Percentiles rank a stretch among this genome's conserved stretches.
Conservation (phyloP, 1,140 invertebrate species). For the Drosophila malerkotliana region DNA sequence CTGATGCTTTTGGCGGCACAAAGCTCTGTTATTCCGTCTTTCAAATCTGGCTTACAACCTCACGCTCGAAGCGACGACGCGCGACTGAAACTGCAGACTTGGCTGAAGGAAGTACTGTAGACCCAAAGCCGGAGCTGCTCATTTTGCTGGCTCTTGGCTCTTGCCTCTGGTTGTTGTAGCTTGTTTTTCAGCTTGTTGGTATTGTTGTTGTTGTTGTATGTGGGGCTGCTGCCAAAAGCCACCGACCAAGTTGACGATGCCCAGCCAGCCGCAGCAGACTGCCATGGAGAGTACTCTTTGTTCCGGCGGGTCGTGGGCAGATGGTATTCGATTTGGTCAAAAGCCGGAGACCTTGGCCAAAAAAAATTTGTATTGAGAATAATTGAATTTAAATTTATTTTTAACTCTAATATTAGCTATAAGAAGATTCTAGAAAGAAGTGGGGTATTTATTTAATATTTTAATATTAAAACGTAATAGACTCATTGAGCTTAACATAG, state of each 20-base stretch:
- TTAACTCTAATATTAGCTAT: background rate
- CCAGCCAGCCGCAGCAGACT: constrained; percentile 33
- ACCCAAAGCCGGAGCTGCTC: constrained; percentile 33
- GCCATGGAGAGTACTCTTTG: constrained; percentile 22
- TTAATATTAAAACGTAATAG: background rate
- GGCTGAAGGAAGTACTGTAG: constrained; percentile 56
- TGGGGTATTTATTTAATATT: background rate
- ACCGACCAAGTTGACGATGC: constrained; percentile 25
- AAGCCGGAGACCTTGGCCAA: constrained; percentile 2
- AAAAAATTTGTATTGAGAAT: background rate
- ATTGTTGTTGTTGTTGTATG: constrained; percentile 1
- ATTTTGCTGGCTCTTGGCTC: constrained; percentile 20
- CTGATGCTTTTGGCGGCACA: constrained; percentile 20
- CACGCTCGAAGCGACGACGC: constrained; percentile 72
- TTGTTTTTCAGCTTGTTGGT: background rate
- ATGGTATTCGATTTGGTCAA: constrained; percentile 13
- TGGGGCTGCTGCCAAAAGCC: constrained; percentile 37
- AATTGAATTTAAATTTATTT: background rate
- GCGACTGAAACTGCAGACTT: constrained; percentile 76
- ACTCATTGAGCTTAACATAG: background rate
- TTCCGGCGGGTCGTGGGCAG: constrained; percentile 27
- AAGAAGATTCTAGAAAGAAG: background rate
- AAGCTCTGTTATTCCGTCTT: constrained; percentile 14
- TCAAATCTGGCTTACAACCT: constrained; percentile 51
- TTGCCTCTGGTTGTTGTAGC: background rate